Base-by-base conservation (phyloP, 1,140 invertebrate species). In the Sinella curviseta region DNA sequence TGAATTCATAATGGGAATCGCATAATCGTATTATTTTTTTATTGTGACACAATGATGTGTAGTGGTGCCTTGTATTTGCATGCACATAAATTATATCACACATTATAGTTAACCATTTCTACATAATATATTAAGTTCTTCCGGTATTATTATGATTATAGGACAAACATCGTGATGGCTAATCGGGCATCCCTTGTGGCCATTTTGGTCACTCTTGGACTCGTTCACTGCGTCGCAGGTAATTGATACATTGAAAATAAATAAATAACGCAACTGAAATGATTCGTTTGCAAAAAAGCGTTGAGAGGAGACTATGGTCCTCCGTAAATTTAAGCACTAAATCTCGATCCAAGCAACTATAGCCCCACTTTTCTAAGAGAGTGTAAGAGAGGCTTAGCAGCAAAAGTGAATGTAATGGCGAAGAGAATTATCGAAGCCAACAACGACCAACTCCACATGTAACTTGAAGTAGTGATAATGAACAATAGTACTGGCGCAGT, bases 131-230 rank as follows among this genome's bases (percentile, higher is more conserved):
- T 2, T n/a, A n/a, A n/a, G n/a, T 24, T 70, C 65, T 70, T 70
- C 65, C 65, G 65, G 65, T 70, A 70, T 70, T 70, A 70, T 70
- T 30, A 70, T 70, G 31, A 31, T 70, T 70, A 26, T 33, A 70
- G 65, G 65, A 33, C 57, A 65, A 65, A 65, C 16, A 14, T 70
- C 8, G 65, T 24, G 31, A 33, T 31, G 24, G 57, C 57, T 60
- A 26, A 60, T 60, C 12, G 57, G 24, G 65, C 26, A 70, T 70
- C 65, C 8, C n/a, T 70, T 70, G 65, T 70, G 65, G 65, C 65
- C 65, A 33, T 70, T 70, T n/a, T 70, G 28, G 65, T 70, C 28
- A 24, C 65, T 70, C 12, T 70, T 70, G 65, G 65, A 24, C 65
- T 70, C 24, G 31, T 70, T 70, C 65, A 70, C 8, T 70, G 65